Base-by-base conservation (phyloP, 1,140 invertebrate genomes). In the Drosophila asahinai region DNA sequence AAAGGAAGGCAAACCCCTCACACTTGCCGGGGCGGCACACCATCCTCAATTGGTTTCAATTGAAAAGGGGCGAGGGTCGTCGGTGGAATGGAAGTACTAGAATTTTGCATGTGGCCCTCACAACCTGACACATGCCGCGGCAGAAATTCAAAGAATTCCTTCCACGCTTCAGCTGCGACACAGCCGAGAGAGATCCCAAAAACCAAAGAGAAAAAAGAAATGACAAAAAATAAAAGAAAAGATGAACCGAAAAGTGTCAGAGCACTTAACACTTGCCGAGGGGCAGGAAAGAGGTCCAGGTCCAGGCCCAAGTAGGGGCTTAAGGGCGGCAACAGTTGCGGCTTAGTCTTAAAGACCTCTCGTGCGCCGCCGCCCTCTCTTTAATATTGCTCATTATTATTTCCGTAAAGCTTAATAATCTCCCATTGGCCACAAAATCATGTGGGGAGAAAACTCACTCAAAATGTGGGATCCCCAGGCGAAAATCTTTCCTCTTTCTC, bases 181-280 rank as follows among this genome's bases (percentile, higher is more conserved):
- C 58, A 36, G 40, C 12, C 9, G 19, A 45, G 19, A 42, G n/a
- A 30, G 40, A 52, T 45, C 66, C 48, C 25, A 47, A 27, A 51
- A 38, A 27, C 17, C 17, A 12, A 15, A 67, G 15, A 42, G 11
- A 49, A 52, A 51, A 25, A 64, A 38, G 45, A 64, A 40, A 43
- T 48, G 36, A 43, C 33, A 36, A 11, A 36, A 36, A 36, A 36
- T 58, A 55, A 65, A 49, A 47, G 40, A 58, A 33, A 43, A 73
- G 43, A 45, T 45, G 54, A 52, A 30, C 72, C 63, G 77, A 74
- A 73, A 70, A 86, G 82, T 82, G 81, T 83, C 65, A 80, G 81
- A 75, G 81, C 81, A 83, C 81, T 83, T 83, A 83, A 77, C 81
- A 83, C 81, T 83, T 83, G 77, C 64, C 62, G 52, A 58, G 40